phyloP scores from a whole-genome alignment of 1,140 invertebrate genomes.

The Aphelinus atriplicis region DNA sequence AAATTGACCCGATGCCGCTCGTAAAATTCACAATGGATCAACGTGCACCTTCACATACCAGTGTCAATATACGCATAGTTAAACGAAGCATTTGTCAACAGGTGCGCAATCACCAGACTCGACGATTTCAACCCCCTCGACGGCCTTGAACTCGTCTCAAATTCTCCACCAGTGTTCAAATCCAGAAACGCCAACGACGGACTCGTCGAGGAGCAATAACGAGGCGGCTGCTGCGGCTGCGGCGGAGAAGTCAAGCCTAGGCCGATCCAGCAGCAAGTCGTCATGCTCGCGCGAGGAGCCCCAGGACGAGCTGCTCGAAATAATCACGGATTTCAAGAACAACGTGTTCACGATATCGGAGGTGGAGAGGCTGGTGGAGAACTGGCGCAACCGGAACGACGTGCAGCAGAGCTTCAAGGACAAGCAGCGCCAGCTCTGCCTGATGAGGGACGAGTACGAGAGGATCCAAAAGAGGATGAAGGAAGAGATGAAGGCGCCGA shows the following conservation, averaged over 20 bases:
- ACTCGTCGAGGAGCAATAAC: no score
- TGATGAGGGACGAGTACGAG: constrained; percentile 83
- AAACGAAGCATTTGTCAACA: neutral
- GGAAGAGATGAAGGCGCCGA: constrained; percentile 75
- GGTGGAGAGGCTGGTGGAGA: constrained; percentile 84
- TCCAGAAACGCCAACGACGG: neutral
- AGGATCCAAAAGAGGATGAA: constrained; percentile 81
- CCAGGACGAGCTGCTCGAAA: constrained; percentile 84
- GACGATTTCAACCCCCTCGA: constrained; percentile 5
- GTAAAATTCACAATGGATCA: no score
- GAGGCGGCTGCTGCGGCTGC: no score
- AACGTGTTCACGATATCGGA: constrained; percentile 86
- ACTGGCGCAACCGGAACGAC: constrained; percentile 86
- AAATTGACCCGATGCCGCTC: no score
- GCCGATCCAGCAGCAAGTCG: constrained; percentile 37
- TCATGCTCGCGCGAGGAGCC: constrained; percentile 57
- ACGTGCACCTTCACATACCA: no score
- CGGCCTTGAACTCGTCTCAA: neutral
- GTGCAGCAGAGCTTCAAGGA: constrained; percentile 86
- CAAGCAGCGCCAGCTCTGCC: constrained; percentile 82
- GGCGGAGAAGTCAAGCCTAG: neutral
- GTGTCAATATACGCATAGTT: no score
- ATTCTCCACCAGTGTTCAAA: neutral
- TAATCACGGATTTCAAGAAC: constrained; percentile 90
- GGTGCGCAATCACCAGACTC: constrained; percentile 30